Conservation (phyloP, 2,113 vertebrate species). For the Corydoras sp. region DNA sequence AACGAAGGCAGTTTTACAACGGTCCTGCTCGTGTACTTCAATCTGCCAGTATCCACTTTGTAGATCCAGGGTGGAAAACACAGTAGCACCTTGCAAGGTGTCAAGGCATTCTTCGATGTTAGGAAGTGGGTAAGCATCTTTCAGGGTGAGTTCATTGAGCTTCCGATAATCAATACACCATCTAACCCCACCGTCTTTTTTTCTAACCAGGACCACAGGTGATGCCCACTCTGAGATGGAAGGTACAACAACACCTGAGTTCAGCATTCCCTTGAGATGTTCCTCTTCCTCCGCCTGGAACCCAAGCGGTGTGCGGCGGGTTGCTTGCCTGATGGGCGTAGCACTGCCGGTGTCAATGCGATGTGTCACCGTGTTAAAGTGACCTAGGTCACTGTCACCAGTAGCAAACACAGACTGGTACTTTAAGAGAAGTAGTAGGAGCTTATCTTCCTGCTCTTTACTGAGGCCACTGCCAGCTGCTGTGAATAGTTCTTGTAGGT, state of each 20-base stretch:
- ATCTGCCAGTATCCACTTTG: conserved; percentile 34
- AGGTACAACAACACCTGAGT: conserved; percentile 14
- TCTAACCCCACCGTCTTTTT: conserved; percentile 25
- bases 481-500: conserved; percentile 11
- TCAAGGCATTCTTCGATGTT: conserved; percentile 35
- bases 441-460: neutral
- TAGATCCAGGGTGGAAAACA: conserved; percentile 30
- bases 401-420: conserved; percentile 3
- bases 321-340: conserved; percentile 5
- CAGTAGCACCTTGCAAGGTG: conserved; percentile 11
- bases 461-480: conserved; percentile 2
- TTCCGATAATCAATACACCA: conserved; percentile 33
- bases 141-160: conserved; percentile 27
- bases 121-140: conserved; percentile 36
- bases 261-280: too few species aligned
- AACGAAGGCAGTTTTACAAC: conserved; percentile 21
- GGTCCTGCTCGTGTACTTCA: conserved; percentile 13
- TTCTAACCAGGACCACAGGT: conserved; percentile 20
- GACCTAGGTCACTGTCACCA: conserved; percentile 5
- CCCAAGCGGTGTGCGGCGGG: neutral
- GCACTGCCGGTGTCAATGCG: conserved; percentile 8
- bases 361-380: neutral
- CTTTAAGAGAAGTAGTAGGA: neutral
- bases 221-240: conserved; percentile 26
- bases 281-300: conserved; percentile 24